Conservation (phyloP, 2,888 invertebrate genomes). For the Byasa hedistus region DNA sequence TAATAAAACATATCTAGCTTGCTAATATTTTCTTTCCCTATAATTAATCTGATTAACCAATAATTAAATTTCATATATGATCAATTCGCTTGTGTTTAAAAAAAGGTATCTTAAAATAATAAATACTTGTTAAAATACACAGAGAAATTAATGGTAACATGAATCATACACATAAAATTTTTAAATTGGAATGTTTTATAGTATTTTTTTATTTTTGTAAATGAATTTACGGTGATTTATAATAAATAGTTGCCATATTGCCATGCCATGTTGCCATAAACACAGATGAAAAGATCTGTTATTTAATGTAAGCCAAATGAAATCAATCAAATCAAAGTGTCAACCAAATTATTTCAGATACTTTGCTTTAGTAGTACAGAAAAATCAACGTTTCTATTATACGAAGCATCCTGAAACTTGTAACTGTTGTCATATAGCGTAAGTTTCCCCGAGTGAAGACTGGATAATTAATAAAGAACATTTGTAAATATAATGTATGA, state of each 20-base stretch:
- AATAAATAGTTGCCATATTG: background rate
- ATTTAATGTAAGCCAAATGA: background rate
- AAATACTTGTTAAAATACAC: too few species aligned
- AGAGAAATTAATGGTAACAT: too few species aligned
- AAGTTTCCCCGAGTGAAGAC: background rate
- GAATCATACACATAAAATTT: too few species aligned
- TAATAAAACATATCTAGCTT: too few species aligned
- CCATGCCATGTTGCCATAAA: background rate
- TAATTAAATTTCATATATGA: too few species aligned
- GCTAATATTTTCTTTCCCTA: too few species aligned
- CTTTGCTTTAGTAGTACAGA: background rate
- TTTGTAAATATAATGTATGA: constrained; percentile 14
- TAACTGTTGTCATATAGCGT: background rate
- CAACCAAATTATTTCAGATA: background rate
- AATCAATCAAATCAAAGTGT: constrained; percentile 6
- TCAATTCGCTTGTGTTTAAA: too few species aligned
- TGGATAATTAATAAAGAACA: background rate
- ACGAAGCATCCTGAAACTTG: background rate
- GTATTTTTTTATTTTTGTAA: too few species aligned
- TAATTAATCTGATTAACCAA: too few species aligned
- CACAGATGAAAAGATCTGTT: background rate
- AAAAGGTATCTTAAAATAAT: too few species aligned
- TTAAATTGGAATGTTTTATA: too few species aligned
- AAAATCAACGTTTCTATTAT: background rate
- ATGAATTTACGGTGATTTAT: background rate